A percentile compares a stretch with the other conserved stretches of the same genome.
phyloP scores from a whole-genome alignment of 37 sponge, comb jelly and placozoan species.

The Crambe crambe region DNA sequence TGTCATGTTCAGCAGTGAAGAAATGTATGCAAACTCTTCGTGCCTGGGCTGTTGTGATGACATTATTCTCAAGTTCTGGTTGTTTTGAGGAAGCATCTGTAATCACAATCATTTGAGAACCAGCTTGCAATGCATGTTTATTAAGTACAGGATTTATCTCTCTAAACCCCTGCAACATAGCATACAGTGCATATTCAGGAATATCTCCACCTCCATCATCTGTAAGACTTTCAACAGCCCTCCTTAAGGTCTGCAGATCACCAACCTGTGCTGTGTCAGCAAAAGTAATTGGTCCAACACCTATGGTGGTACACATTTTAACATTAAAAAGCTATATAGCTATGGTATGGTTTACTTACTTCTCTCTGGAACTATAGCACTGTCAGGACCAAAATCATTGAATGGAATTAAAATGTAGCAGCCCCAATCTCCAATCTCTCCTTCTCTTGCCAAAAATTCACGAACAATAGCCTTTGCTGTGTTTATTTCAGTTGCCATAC shows the following conservation, averaged over 20 bases:
- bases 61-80: neutral
- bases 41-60: neutral
- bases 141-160: no score
- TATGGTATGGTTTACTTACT: no score
- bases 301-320: constrained; percentile 6
- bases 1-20: neutral
- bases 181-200: constrained; percentile 40
- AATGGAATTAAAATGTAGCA: constrained; percentile 42
- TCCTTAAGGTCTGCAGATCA: constrained; percentile 10
- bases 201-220: constrained; percentile 51
- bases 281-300: constrained; percentile 20
- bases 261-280: neutral
- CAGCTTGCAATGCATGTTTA: neutral
- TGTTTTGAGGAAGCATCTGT: constrained; percentile 49
- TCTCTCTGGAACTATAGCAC: neutral
- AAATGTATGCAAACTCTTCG: constrained; percentile 27
- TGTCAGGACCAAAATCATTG: constrained; percentile 33
- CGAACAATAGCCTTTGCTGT: neutral
- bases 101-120: constrained; percentile 37
- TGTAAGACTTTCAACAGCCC: constrained; percentile 1
- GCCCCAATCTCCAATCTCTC: constrained; percentile 4
- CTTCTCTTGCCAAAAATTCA: constrained; percentile 14
- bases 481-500: constrained; percentile 24
- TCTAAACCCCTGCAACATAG: constrained; percentile 4
- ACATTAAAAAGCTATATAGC: no score